These are phyloP conservation scores for Globodera rostochiensis DNA, from an alignment of 1,140 invertebrate species.

Conservation along the genomic window DNA sequence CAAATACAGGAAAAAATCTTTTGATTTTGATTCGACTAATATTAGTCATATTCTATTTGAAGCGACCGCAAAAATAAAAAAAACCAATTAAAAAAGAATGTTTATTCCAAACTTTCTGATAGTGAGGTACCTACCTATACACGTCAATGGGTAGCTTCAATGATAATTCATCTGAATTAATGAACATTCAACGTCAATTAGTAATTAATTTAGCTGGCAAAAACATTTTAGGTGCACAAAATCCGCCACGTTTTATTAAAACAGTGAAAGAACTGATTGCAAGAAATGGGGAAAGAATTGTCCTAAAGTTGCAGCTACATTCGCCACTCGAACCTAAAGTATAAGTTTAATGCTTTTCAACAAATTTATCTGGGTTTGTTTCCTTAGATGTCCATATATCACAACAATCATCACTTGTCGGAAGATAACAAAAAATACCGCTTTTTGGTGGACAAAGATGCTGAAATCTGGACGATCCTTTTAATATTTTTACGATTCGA, in stretches of 20 bases:
- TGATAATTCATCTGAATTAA: neutral
- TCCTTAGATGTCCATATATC: slow-evolving; percentile 34
- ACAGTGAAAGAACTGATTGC: neutral
- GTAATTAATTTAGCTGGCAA: neutral
- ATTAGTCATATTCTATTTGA: neutral
- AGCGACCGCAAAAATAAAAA: neutral
- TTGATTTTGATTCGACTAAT: neutral
- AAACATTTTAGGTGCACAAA: neutral
- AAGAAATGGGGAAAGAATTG: slow-evolving; percentile 17
- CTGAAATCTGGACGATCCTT: slow-evolving; percentile 18
- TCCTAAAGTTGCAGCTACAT: neutral
- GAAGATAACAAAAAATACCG: slow-evolving; percentile 17
- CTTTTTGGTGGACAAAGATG: slow-evolving; percentile 26
- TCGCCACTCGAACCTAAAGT: slow-evolving; percentile 27
- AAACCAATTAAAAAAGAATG: slow-evolving; percentile 8
- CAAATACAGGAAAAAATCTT: too few species aligned
- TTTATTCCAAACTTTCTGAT: neutral
- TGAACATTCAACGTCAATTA: neutral
- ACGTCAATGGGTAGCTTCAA: neutral
- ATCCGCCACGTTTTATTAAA: neutral
- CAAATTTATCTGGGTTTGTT: neutral
- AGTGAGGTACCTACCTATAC: too few species aligned
- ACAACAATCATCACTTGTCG: slow-evolving; percentile 22
- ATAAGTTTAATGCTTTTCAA: neutral
- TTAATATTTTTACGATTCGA: slow-evolving; percentile 14